Evolutionary conservation across 2,797 vertebrate genomes (phyloP).

Genomic region (Phoeniculus purpureus): DNA sequence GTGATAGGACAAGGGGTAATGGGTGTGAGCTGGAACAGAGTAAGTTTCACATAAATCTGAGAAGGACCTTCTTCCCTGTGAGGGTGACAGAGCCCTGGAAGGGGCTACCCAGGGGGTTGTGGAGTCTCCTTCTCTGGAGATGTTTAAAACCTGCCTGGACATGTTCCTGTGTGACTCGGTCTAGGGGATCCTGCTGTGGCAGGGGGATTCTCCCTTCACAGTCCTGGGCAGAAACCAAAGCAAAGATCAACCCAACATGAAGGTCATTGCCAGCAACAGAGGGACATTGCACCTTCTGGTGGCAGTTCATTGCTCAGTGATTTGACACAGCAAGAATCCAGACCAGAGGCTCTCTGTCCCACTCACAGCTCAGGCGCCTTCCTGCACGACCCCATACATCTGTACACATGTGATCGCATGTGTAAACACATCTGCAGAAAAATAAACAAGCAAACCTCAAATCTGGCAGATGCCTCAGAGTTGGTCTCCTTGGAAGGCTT

Average conservation of each 20-base stretch:
- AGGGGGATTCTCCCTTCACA: fast-evolving
- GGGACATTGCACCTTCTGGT: fast-evolving
- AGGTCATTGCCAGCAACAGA: fast-evolving
- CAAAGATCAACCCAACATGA: fast-evolving
- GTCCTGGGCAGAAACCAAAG: background rate
- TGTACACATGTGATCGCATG: background rate
- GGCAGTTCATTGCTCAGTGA: fast-evolving
- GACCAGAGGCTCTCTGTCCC: too few species aligned
- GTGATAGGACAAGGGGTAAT: too few species aligned
- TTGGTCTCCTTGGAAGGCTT: background rate
- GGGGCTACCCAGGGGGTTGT: too few species aligned
- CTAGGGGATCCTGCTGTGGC: too few species aligned
- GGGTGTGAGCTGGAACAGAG: too few species aligned
- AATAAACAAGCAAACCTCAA: background rate
- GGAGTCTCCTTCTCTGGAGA: too few species aligned
- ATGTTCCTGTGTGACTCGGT: too few species aligned
- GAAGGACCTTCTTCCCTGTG: too few species aligned
- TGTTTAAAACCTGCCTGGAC: too few species aligned
- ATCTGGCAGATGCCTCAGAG: background rate
- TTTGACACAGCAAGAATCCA: background rate
- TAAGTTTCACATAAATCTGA: too few species aligned
- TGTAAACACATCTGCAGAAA: constrained; percentile 27
- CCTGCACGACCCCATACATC: background rate
- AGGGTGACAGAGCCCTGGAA: too few species aligned
- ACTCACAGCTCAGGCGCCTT: background rate